A percentile compares a stretch with the other conserved stretches of the same genome.
Conservation (phyloP, 2,888 invertebrate species). For the Phalera bucephala region DNA sequence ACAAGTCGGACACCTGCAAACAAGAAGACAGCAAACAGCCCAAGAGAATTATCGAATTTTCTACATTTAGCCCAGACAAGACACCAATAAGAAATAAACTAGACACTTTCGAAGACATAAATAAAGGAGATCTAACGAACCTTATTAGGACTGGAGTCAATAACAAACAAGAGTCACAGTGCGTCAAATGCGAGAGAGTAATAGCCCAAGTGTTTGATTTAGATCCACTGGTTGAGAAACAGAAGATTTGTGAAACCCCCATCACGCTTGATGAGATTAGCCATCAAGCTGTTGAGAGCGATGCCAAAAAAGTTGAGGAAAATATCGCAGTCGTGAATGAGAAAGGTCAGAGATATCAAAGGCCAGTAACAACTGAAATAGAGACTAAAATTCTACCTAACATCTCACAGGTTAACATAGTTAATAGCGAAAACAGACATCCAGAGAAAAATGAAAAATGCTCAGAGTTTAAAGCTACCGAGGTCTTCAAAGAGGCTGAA, state of each 20-base stretch:
- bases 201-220: slow-evolving; percentile 31
- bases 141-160: too few relatives aligned
- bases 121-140: too few relatives aligned
- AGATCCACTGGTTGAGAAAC: background rate
- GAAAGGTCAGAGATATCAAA: too few relatives aligned
- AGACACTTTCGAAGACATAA: slow-evolving; percentile 1
- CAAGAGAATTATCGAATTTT: slow-evolving; percentile 28
- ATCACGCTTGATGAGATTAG: background rate
- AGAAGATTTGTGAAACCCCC: background rate
- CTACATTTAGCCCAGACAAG: slow-evolving; percentile 22
- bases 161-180: slow-evolving; percentile 10
- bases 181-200: slow-evolving; percentile 29
- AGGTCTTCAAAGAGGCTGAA: background rate
- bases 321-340: background rate
- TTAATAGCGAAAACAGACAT: slow-evolving; percentile 1
- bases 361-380: background rate
- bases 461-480: background rate
- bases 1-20: slow-evolving; percentile 6
- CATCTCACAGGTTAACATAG: background rate
- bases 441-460: slow-evolving; percentile 5
- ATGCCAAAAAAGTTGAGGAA: background rate
- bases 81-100: slow-evolving; percentile 2
- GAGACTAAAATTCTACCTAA: background rate
- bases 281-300: background rate
- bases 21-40: slow-evolving; percentile 25